Conservation (phyloP, 2,888 invertebrate genomes). For the Euplagia quadripunctaria region DNA sequence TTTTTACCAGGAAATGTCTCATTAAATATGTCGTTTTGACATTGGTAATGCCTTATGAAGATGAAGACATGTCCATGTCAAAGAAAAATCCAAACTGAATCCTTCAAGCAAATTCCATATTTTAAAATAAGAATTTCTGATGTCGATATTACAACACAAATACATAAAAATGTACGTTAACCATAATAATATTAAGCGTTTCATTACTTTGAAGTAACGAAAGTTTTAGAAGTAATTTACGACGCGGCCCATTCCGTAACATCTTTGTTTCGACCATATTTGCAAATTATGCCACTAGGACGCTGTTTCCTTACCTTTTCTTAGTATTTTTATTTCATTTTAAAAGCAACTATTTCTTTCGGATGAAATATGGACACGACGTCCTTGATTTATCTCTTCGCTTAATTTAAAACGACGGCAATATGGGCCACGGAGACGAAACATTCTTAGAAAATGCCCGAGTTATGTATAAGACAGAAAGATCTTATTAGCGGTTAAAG, state of each 20-base stretch:
- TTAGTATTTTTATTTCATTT: slow-evolving; percentile 47
- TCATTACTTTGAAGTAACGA: slow-evolving; percentile 17
- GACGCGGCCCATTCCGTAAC: slow-evolving; percentile 57
- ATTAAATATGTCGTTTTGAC: slow-evolving; percentile 63
- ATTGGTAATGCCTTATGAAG: slow-evolving; percentile 43
- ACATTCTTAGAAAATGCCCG: slow-evolving; percentile 53
- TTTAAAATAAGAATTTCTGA: slow-evolving; percentile 25
- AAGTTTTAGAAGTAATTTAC: slow-evolving; percentile 29
- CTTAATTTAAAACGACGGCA: slow-evolving; percentile 54
- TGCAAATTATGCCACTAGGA: slow-evolving; percentile 59
- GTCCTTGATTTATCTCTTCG: slow-evolving; percentile 72
- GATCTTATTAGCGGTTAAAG: slow-evolving; percentile 84
- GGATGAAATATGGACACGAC: slow-evolving; percentile 56
- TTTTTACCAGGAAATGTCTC: slow-evolving; percentile 69
- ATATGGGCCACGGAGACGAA: slow-evolving; percentile 44
- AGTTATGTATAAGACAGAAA: slow-evolving; percentile 64
- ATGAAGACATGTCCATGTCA: slow-evolving; percentile 36
- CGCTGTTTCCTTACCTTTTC: slow-evolving; percentile 50
- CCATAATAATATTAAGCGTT: slow-evolving; percentile 13
- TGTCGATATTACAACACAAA: not conserved
- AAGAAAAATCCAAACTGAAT: slow-evolving; percentile 29
- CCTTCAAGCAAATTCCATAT: slow-evolving; percentile 23
- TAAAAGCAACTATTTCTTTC: slow-evolving; percentile 48
- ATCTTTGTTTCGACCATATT: slow-evolving; percentile 64
- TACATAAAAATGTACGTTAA: slow-evolving; percentile 16